Conservation (phyloP, 2,797 vertebrate genomes). For the Dallia pectoralis region DNA sequence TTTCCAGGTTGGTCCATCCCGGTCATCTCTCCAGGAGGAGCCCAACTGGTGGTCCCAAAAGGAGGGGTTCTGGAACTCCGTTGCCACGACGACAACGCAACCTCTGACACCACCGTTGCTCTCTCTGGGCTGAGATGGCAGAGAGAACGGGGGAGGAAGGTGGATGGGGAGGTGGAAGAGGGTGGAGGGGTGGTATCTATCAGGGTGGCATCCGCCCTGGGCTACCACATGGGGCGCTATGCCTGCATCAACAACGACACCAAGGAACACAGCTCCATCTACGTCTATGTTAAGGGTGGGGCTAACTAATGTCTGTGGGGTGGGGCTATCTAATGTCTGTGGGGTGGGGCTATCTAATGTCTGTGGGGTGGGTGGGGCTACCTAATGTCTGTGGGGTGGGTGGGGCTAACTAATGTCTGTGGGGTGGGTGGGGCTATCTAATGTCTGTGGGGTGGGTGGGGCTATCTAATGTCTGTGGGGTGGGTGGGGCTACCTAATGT, state of each 20-base stretch:
- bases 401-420: too few species aligned
- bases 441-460: background rate
- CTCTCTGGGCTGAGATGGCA: constrained; percentile 75
- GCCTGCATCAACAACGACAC: constrained; percentile 77
- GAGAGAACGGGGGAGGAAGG: constrained; percentile 66
- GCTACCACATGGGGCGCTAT: constrained; percentile 81
- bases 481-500: constrained; percentile 73
- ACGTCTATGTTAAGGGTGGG: constrained; percentile 92
- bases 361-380: too few species aligned
- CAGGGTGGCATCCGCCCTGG: constrained; percentile 57
- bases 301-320: background rate
- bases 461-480: background rate
- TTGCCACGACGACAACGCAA: constrained; percentile 68
- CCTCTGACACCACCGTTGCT: constrained; percentile 2
- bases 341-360: too few species aligned
- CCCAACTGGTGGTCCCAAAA: constrained; percentile 76
- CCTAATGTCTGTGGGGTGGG: too few species aligned
- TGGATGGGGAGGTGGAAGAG: constrained; percentile 66
- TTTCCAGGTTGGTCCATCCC: constrained; percentile 65
- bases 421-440: too few species aligned
- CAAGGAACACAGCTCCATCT: constrained; percentile 77
- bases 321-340: too few species aligned
- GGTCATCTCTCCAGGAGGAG: constrained; percentile 71
- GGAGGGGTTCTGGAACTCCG: constrained; percentile 75
- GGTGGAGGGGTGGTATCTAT: constrained; percentile 41